Conservation (phyloP, 1,140 invertebrate species). For the Aethina tumida region DNA sequence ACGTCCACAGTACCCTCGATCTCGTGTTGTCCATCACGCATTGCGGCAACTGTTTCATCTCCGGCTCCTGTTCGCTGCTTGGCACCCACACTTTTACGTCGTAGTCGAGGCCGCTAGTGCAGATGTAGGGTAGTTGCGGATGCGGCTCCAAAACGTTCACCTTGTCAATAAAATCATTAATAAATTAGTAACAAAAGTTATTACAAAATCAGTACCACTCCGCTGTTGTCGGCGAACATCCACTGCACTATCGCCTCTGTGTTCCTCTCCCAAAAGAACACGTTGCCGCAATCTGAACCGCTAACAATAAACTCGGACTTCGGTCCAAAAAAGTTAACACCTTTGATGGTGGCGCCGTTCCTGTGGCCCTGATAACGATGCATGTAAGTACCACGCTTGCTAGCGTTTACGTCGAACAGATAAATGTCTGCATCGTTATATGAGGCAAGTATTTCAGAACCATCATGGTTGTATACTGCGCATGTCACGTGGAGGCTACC, state of each 20-base stretch:
- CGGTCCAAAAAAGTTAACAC: constrained; percentile 89
- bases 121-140: constrained; percentile 75
- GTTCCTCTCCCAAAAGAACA: constrained; percentile 90
- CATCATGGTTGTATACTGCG: constrained; percentile 85
- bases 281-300: constrained; percentile 90
- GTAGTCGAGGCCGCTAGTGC: constrained; percentile 83
- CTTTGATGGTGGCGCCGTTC: constrained; percentile 79
- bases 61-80: constrained; percentile 41
- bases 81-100: constrained; percentile 93
- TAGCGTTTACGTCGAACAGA: constrained; percentile 63
- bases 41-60: constrained; percentile 20
- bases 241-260: constrained; percentile 82
- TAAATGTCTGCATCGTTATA: constrained; percentile 94
- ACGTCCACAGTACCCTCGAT: background rate
- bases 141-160: constrained; percentile 90
- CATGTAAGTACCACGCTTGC: constrained; percentile 40
- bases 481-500: constrained; percentile 62
- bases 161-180: constrained; percentile 37
- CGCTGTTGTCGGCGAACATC: constrained; percentile 73
- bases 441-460: constrained; percentile 79
- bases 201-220: constrained; percentile 52
- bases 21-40: constrained; percentile 24
- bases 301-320: constrained; percentile 84
- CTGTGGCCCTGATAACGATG: constrained; percentile 72
- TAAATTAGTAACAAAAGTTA: constrained; percentile 2